phyloP scores from a whole-genome alignment of 37 sponge, comb jelly and placozoan genomes.

The Oscarella lobularis region DNA sequence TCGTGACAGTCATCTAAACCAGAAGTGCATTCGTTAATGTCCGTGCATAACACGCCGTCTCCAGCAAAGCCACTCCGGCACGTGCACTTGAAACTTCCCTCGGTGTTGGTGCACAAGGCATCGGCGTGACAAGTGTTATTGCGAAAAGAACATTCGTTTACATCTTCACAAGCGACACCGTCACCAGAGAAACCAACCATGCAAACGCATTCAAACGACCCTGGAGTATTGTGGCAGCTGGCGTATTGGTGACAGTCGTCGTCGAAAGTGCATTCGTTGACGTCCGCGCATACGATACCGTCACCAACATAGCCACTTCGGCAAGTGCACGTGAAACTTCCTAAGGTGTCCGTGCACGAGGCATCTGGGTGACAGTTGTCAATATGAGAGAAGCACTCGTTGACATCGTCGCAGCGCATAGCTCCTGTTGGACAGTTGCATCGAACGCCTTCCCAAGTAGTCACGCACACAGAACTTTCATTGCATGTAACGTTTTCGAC shows the following conservation, averaged over 20 bases:
- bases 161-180: not conserved
- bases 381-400: no score
- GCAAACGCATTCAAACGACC: no score
- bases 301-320: no score
- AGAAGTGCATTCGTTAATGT: not conserved
- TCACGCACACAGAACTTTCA: not conserved
- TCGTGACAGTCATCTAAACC: not conserved
- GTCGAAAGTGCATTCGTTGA: no score
- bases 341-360: no score
- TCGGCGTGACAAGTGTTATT: not conserved
- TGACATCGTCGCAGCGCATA: no score
- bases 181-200: not conserved
- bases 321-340: no score
- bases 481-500: not conserved
- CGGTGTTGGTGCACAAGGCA: not conserved
- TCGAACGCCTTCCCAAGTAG: not conserved
- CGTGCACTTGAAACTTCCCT: not conserved
- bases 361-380: no score
- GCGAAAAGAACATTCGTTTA: not conserved
- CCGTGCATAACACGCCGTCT: not conserved
- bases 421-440: no score
- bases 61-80: not conserved
- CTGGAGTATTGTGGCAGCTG: no score
- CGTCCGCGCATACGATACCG: no score
- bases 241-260: no score